These are phyloP conservation scores for Sinella curviseta DNA, from an alignment of 1,140 invertebrate genomes.

Conservation along the genomic window DNA sequence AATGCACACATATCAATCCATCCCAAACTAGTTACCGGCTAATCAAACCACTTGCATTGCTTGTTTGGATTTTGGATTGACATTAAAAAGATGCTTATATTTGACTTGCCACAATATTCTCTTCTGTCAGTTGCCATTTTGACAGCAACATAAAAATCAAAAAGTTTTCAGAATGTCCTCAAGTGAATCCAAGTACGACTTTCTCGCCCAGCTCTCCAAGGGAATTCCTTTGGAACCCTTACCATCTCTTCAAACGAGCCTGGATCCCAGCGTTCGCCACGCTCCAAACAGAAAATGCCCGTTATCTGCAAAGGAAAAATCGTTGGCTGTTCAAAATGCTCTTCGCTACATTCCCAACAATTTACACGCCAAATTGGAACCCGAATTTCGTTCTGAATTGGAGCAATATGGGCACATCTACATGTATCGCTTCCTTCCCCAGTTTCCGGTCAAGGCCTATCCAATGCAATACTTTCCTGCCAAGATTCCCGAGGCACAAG, in stretches of 20 bases:
- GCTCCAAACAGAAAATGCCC: conserved; percentile 59
- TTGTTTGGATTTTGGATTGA: no score
- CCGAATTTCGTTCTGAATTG: conserved; percentile 65
- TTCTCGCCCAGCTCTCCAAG: conserved; percentile 53
- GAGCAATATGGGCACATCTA: conserved; percentile 68
- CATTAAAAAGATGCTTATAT: no score
- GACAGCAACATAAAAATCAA: no score
- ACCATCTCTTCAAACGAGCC: conserved; percentile 50
- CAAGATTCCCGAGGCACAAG: conserved; percentile 59
- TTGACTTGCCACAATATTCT: no score
- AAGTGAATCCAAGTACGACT: conserved; percentile 8
- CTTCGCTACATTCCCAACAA: conserved; percentile 65
- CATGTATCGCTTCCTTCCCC: conserved; percentile 64
- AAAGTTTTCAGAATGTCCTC: no score
- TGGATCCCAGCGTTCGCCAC: conserved; percentile 59
- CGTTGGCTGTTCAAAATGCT: conserved; percentile 65
- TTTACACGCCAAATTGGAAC: conserved; percentile 58
- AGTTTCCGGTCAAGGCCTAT: conserved; percentile 56
- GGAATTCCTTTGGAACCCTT: conserved; percentile 59
- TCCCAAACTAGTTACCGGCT: no score
- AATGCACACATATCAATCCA: no score
- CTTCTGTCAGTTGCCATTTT: no score
- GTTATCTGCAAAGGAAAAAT: conserved; percentile 56
- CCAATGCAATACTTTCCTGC: conserved; percentile 63
- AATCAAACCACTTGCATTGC: no score